Percentiles rank a stretch among this genome's conserved stretches.
Evolutionary conservation across 2,888 invertebrate genomes (phyloP).

Genomic region (Lepeophtheirus nordmannii): DNA sequence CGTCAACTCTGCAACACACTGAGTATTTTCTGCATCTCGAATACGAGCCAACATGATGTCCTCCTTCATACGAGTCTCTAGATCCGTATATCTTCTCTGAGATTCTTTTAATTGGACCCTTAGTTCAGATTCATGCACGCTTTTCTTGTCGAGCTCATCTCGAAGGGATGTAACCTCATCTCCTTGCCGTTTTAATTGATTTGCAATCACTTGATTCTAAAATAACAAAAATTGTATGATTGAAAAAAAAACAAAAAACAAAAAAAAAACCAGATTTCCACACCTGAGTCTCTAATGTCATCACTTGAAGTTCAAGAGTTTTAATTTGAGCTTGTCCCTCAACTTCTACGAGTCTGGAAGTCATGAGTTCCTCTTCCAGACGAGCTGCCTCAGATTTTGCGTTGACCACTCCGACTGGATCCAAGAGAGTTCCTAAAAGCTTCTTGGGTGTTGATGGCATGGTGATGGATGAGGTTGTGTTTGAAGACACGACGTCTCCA

Average conservation of each 20-base stretch:
- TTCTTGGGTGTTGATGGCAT: constrained; percentile 27
- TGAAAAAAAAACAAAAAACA: too few relatives aligned
- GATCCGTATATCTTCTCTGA: constrained; percentile 56
- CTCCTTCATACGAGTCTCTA: constrained; percentile 57
- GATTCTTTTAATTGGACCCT: constrained; percentile 63
- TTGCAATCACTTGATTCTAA: constrained; percentile 41
- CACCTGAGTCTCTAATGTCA: constrained; percentile 87
- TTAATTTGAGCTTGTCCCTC: constrained; percentile 85
- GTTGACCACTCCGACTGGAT: constrained; percentile 39
- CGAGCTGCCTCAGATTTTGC: constrained; percentile 63
- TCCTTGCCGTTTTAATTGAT: constrained; percentile 58
- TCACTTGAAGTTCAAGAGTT: constrained; percentile 75
- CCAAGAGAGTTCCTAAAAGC: constrained; percentile 31
- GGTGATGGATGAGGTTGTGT: not conserved
- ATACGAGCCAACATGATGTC: constrained; percentile 85
- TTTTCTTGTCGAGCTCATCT: constrained; percentile 57
- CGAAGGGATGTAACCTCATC: constrained; percentile 72
- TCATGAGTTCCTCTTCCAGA: constrained; percentile 88
- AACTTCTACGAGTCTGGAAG: constrained; percentile 77
- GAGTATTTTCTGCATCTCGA: constrained; percentile 83
- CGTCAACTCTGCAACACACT: constrained; percentile 77
- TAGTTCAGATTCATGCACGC: constrained; percentile 52
- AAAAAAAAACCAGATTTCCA: too few relatives aligned
- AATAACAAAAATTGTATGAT: constrained; percentile 10
- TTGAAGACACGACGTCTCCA: not conserved